Conservation (phyloP, 1,140 invertebrate species). For the Diabrotica undecimpunctata region DNA sequence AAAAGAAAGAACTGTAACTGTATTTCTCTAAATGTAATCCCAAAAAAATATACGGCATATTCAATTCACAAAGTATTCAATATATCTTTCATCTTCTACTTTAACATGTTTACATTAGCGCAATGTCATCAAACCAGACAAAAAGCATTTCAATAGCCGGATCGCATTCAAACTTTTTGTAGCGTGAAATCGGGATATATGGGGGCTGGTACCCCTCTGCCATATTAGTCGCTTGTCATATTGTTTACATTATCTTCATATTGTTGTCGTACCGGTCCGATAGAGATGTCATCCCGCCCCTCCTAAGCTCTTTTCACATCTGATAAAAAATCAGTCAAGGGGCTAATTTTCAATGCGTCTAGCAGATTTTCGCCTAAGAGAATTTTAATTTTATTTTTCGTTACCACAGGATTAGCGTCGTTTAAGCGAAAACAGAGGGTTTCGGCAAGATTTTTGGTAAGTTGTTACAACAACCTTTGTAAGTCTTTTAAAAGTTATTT, state of each 20-base stretch:
- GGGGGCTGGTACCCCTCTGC: conserved; percentile 26
- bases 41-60: neutral
- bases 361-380: conserved; percentile 3
- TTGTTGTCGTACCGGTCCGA: conserved; percentile 40
- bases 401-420: conserved; percentile 16
- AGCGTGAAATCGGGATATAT: conserved; percentile 40
- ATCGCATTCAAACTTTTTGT: conserved; percentile 29
- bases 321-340: conserved; percentile 23
- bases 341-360: conserved; percentile 20
- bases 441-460: neutral
- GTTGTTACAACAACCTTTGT: no score
- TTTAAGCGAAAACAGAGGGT: neutral
- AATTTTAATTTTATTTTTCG: conserved; percentile 7
- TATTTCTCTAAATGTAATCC: neutral
- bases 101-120: conserved; percentile 30
- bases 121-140: conserved; percentile 26
- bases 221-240: conserved; percentile 46
- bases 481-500: no score
- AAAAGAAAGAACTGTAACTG: no score
- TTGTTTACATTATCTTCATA: conserved; percentile 46
- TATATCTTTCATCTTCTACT: conserved; percentile 14
- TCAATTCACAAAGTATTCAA: conserved; percentile 8
- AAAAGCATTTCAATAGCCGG: conserved; percentile 30
- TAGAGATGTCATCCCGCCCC: conserved; percentile 38
- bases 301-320: conserved; percentile 8